Base-by-base conservation (phyloP, 2,113 vertebrate genomes). In the Cyanistes caeruleus region DNA sequence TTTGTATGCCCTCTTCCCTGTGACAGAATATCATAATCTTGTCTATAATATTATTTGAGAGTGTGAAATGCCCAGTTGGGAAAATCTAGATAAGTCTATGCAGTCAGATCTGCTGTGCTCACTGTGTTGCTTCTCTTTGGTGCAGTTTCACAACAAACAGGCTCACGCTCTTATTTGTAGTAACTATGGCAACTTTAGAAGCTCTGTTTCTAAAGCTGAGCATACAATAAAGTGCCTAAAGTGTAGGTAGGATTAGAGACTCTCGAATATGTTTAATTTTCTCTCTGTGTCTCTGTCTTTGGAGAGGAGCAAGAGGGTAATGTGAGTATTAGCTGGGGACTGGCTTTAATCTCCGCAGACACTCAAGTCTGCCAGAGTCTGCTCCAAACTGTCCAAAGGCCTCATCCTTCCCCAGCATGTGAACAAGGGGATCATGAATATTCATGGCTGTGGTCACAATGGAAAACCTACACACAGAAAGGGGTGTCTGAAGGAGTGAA, bases 261-360 rank as follows among this genome's bases (percentile, higher is more conserved):
- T 98, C 97, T 89, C 96, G 97, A 98, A 98, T 97, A 98, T 98
- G 98, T 99, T 98, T 98, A 96, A 98, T 99, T 98, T 98, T 98
- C 98, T 98, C 97, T 98, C 98, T 94, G 77, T 97, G 81, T 93
- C 75, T 95, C 79, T 97, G 3, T 96, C 95, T 98, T 90, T 97
- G 95, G 97, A 97, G 97, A 97, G 96, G 97, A 98, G 98, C 97
- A 98, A 98, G 98, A 97, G 98, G 97, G 97, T 98, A 97, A 96
- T 98, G 97, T 98, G 98, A 98, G 96, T 96, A 97, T 98, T 98
- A 98, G 96, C 98, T 97, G 96, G 96, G 81, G 95, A 89, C 96
- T 95, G 79, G 90, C 97, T 98, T 98, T 98, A 98, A 98, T 99
- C 98, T 98, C 95, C 33, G 41, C 96, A 96, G 97, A 97, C 97